phyloP scores from a whole-genome alignment of 2,888 invertebrate genomes.

The Nemurella pictetii region DNA sequence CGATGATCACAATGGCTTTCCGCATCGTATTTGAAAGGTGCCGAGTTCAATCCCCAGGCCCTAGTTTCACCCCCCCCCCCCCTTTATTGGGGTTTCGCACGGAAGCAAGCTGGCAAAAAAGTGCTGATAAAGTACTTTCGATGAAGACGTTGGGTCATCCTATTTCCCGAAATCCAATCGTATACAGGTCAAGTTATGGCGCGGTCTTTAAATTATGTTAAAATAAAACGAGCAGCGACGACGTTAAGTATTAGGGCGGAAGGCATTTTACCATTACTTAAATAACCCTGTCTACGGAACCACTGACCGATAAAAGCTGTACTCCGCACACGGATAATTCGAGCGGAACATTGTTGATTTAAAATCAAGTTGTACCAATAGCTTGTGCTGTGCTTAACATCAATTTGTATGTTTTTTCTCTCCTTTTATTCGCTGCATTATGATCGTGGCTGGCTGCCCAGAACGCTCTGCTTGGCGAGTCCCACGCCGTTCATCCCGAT shows the following conservation, averaged over 20 bases:
- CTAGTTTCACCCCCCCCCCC: not conserved
- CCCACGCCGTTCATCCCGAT: slow-evolving; percentile 15
- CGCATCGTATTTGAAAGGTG: slow-evolving; percentile 1
- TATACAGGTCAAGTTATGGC: not conserved
- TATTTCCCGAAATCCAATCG: not conserved
- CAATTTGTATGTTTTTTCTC: not conserved
- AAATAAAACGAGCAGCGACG: not conserved
- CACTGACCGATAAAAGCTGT: not conserved
- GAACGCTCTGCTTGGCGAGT: not conserved
- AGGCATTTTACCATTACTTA: not conserved
- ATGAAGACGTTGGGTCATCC: not conserved
- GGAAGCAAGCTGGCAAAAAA: not conserved
- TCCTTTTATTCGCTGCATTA: not conserved
- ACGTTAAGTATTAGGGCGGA: not conserved
- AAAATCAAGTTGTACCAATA: slow-evolving; percentile 11
- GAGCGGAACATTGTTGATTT: slow-evolving; percentile 19
- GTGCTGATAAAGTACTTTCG: not conserved
- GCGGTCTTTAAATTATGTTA: not conserved
- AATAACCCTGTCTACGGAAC: not conserved
- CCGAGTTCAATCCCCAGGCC: not conserved
- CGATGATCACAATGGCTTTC: slow-evolving; percentile 14
- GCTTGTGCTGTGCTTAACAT: slow-evolving; percentile 2
- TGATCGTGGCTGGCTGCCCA: slow-evolving; percentile 23
- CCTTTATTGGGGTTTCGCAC: not conserved
- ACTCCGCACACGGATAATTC: not conserved